phyloP scores from a whole-genome alignment of 2,888 invertebrate genomes.

The Altica lythri region DNA sequence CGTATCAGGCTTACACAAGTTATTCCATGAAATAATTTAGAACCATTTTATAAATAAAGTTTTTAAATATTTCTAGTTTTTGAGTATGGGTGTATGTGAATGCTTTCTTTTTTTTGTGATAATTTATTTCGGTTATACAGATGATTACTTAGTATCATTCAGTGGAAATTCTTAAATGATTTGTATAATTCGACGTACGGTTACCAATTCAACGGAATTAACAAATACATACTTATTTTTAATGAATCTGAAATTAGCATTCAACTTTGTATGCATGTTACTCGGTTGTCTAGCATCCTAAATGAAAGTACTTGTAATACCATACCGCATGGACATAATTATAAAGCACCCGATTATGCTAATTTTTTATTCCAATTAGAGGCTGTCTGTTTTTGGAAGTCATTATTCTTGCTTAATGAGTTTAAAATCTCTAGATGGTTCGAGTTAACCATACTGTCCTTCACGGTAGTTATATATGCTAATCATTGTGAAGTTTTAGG shows the following conservation, averaged over 20 bases:
- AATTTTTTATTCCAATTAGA: constrained; percentile 22
- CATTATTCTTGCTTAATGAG: constrained; percentile 17
- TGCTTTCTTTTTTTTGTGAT: too few species aligned
- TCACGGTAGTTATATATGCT: not conserved
- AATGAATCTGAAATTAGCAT: constrained; percentile 9
- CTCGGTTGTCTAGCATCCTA: constrained; percentile 15
- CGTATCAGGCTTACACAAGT: too few species aligned
- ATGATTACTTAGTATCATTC: too few species aligned
- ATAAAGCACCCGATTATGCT: constrained; percentile 22
- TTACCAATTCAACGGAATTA: too few species aligned
- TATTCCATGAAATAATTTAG: too few species aligned
- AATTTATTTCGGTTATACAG: too few species aligned
- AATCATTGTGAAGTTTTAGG: not conserved
- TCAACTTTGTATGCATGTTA: constrained; percentile 8
- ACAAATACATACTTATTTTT: constrained; percentile 7
- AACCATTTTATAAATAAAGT: too few species aligned
- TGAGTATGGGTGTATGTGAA: too few species aligned
- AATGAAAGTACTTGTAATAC: constrained; percentile 19
- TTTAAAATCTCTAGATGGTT: constrained; percentile 16
- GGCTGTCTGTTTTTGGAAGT: constrained; percentile 20
- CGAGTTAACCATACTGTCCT: constrained; percentile 13
- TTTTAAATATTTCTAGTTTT: too few species aligned
- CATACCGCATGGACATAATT: constrained; percentile 19
- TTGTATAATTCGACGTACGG: too few species aligned
- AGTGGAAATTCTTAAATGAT: too few species aligned